Percentiles rank a stretch among this genome's conserved stretches.
phyloP scores from a whole-genome alignment of 37 sponge, comb jelly and placozoan genomes.

The Eunapius fragilis region DNA sequence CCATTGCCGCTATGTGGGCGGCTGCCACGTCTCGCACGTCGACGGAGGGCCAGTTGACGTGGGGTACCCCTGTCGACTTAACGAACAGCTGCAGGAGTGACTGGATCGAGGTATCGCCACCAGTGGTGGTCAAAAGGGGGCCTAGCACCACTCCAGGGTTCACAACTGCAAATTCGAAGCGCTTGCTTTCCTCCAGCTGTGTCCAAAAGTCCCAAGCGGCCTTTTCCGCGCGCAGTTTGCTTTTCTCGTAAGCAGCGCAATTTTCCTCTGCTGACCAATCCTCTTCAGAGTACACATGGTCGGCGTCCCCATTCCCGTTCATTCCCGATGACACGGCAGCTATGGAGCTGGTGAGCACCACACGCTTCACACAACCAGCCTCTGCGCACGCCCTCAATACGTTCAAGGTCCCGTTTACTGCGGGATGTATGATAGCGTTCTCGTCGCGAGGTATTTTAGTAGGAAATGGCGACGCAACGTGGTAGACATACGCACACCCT shows the following conservation, averaged over 20 bases:
- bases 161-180: conserved; percentile 83
- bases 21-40: conserved; percentile 94
- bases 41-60: conserved; percentile 47
- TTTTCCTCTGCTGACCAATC: conserved; percentile 71
- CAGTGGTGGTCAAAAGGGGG: conserved; percentile 63
- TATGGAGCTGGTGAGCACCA: conserved; percentile 88
- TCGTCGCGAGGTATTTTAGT: conserved; percentile 17
- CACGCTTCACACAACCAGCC: conserved; percentile 80
- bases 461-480: conserved; percentile 91
- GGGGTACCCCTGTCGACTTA: conserved; percentile 58
- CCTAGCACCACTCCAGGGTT: conserved; percentile 79
- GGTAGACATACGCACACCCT: conserved; percentile 84
- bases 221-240: conserved; percentile 84
- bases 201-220: conserved; percentile 87
- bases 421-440: conserved; percentile 51
- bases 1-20: conserved; percentile 85
- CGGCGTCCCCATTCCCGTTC: conserved; percentile 32
- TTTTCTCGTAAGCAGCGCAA: conserved; percentile 68
- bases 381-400: conserved; percentile 86
- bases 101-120: conserved; percentile 30
- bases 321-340: conserved; percentile 75
- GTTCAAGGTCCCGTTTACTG: conserved; percentile 80
- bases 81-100: conserved; percentile 31
- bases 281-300: conserved; percentile 71
- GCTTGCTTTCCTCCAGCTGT: conserved; percentile 47